phyloP scores from a whole-genome alignment of 2,797 vertebrate species.

The Astyanax mexicanus region DNA sequence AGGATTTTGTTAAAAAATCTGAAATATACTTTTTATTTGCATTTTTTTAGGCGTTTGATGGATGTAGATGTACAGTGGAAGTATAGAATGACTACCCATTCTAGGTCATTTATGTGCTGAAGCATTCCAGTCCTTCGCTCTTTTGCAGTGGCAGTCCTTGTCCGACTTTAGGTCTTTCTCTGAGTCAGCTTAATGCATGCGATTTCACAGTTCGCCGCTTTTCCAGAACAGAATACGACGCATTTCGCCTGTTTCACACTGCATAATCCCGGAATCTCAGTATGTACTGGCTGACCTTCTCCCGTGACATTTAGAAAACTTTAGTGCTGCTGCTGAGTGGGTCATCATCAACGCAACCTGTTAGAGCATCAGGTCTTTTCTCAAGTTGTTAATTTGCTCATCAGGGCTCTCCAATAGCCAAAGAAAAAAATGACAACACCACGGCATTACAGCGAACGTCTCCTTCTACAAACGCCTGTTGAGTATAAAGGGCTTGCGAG shows the following conservation, averaged over 20 bases:
- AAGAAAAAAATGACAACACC: slow-evolving; percentile 3
- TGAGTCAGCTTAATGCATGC: not conserved
- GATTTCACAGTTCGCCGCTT: not conserved
- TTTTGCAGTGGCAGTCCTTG: too few species aligned
- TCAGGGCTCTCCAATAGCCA: not conserved
- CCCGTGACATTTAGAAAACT: slow-evolving; percentile 37
- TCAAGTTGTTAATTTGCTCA: slow-evolving; percentile 15
- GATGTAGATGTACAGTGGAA: too few species aligned
- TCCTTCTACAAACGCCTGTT: slow-evolving; percentile 22
- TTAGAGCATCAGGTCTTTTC: slow-evolving; percentile 12
- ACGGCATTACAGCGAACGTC: not conserved
- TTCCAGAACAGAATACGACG: slow-evolving; percentile 1
- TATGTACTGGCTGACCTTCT: slow-evolving; percentile 12
- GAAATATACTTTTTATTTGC: too few species aligned
- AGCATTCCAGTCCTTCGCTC: not conserved
- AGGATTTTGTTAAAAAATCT: too few species aligned
- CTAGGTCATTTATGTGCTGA: not conserved
- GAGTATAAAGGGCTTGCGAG: slow-evolving; percentile 8
- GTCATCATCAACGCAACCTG: slow-evolving; percentile 24
- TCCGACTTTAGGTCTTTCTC: not conserved
- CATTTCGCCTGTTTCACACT: not conserved
- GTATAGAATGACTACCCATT: too few species aligned
- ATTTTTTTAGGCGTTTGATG: too few species aligned
- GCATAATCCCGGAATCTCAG: slow-evolving; percentile 1
- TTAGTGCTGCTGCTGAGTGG: slow-evolving; percentile 26